Evolutionary conservation across 1,140 invertebrate genomes (phyloP).

Genomic region (Diorhabda elongata): DNA sequence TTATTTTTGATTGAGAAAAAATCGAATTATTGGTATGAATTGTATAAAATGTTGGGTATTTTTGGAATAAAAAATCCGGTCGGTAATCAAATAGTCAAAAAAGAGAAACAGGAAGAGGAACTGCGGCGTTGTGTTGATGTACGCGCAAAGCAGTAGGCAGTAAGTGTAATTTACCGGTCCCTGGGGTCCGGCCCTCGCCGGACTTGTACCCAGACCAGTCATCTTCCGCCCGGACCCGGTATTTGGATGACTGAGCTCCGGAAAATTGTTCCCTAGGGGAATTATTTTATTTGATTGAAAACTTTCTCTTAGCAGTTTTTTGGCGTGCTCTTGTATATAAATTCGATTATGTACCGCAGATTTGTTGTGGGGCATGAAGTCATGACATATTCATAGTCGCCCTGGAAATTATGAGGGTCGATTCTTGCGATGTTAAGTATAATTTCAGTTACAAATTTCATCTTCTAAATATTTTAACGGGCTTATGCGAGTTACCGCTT

Average conservation of each 20-base stretch:
- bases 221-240: constrained; percentile 37
- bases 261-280: constrained; percentile 45
- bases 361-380: constrained; percentile 29
- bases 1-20: too few species aligned
- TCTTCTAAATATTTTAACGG: constrained; percentile 37
- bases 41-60: too few species aligned
- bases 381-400: constrained; percentile 37
- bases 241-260: constrained; percentile 43
- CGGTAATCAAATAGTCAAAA: constrained; percentile 13
- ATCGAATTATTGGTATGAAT: too few species aligned
- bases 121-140: constrained; percentile 39
- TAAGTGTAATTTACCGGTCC: constrained; percentile 46
- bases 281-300: constrained; percentile 49
- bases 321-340: constrained; percentile 42
- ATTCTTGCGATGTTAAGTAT: constrained; percentile 36
- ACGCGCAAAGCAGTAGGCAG: constrained; percentile 40
- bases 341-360: constrained; percentile 57
- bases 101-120: not conserved
- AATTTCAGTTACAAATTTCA: constrained; percentile 40
- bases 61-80: not conserved
- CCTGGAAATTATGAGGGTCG: constrained; percentile 37
- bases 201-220: constrained; percentile 34
- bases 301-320: constrained; percentile 45
- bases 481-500: constrained; percentile 30
- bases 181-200: constrained; percentile 34